Conservation (phyloP, 2,888 invertebrate genomes). For the Sinhomidia bicolor region DNA sequence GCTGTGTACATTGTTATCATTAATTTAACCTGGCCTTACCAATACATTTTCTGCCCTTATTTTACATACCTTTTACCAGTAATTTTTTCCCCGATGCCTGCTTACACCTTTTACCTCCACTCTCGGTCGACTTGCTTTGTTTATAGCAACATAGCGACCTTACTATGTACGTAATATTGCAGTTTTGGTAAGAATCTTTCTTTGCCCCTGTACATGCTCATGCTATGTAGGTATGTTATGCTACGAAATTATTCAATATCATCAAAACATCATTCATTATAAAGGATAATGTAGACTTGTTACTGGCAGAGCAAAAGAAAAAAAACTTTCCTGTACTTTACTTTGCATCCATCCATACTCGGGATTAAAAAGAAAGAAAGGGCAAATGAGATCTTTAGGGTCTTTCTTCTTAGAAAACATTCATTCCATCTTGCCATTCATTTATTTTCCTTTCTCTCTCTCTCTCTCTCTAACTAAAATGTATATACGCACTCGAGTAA, state of each 20-base stretch:
- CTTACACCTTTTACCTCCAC: too few relatives aligned
- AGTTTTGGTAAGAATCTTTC: background rate
- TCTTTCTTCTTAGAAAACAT: slow-evolving; percentile 8
- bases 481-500: too few relatives aligned
- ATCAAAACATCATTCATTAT: slow-evolving; percentile 5
- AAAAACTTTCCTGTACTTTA: background rate
- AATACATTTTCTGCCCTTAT: too few relatives aligned
- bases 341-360: background rate
- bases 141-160: background rate
- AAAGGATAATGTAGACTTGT: background rate
- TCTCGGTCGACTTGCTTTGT: background rate
- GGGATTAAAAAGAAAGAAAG: background rate
- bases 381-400: slow-evolving; percentile 15
- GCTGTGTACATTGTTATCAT: too few relatives aligned
- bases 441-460: background rate
- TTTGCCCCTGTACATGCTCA: background rate
- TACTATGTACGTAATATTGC: background rate
- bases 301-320: background rate
- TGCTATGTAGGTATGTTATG: background rate
- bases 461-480: background rate
- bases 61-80: too few relatives aligned
- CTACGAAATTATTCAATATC: slow-evolving; percentile 34
- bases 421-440: background rate
- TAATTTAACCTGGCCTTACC: too few relatives aligned
- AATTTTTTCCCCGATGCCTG: too few relatives aligned